These are phyloP conservation scores for Aculops lycopersici DNA, from an alignment of 1,140 invertebrate species.

Conservation along the genomic window DNA sequence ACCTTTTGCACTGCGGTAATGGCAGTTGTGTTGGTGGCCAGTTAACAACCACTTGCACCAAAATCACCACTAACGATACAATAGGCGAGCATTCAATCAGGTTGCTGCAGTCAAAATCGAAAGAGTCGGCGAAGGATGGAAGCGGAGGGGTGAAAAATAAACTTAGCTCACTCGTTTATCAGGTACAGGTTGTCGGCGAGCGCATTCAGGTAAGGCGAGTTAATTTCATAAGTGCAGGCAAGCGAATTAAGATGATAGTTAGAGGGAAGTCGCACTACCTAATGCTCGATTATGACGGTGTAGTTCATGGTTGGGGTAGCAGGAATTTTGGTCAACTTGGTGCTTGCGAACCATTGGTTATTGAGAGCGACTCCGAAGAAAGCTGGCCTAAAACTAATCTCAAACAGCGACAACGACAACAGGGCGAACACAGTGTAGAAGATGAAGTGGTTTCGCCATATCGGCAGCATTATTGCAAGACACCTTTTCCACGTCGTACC, in stretches of 20 bases:
- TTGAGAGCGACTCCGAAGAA: too few species aligned
- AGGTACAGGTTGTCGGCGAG: background rate
- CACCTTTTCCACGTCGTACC: too few species aligned
- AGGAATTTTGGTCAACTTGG: constrained; percentile 31
- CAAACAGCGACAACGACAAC: too few species aligned
- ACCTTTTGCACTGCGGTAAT: background rate
- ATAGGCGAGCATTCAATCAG: too few species aligned
- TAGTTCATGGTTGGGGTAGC: constrained; percentile 36
- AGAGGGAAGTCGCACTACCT: constrained; percentile 31
- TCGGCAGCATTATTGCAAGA: too few species aligned
- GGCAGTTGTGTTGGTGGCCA: too few species aligned
- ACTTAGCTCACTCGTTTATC: constrained; percentile 1
- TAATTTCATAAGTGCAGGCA: background rate
- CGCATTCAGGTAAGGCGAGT: background rate
- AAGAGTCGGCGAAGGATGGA: too few species aligned
- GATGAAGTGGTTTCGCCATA: too few species aligned
- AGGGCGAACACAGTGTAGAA: too few species aligned
- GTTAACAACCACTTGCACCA: background rate
- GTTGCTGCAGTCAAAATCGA: background rate
- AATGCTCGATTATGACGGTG: constrained; percentile 27
- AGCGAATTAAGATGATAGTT: constrained; percentile 17
- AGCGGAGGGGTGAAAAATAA: too few species aligned
- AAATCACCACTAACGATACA: background rate
- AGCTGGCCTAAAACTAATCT: too few species aligned
- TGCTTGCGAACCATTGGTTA: constrained; percentile 19